These are phyloP conservation scores for Ambastaia sidthimunki DNA, from an alignment of 2,797 vertebrate species.

Conservation along the genomic window DNA sequence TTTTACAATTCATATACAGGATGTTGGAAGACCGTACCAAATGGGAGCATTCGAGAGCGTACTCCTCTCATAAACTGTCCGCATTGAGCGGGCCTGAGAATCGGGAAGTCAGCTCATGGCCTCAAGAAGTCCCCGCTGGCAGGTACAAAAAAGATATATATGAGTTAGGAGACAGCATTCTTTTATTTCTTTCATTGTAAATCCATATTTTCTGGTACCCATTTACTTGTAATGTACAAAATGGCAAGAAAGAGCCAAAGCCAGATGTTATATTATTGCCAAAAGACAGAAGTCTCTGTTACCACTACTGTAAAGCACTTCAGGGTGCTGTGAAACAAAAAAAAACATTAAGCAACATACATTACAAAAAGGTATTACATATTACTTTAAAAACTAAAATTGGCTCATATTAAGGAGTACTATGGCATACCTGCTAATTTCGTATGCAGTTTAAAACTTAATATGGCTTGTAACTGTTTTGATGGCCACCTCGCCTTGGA, in stretches of 20 bases:
- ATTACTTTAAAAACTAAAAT: slow-evolving; percentile 59
- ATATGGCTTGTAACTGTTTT: slow-evolving; percentile 99
- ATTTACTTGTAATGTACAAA: slow-evolving; percentile 99
- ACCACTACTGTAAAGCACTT: slow-evolving; percentile 96
- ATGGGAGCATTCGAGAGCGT: slow-evolving; percentile 99
- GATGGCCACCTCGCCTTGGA: slow-evolving; percentile 94
- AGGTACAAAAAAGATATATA: slow-evolving; percentile 99
- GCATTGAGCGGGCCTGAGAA: slow-evolving; percentile 99
- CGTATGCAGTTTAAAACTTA: slow-evolving; percentile 87
- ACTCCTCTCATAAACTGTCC: slow-evolving; percentile 99
- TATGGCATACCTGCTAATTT: slow-evolving; percentile 87
- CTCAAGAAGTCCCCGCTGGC: slow-evolving; percentile 99
- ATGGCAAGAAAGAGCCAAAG: slow-evolving; percentile 92
- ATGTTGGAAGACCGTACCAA: slow-evolving; percentile 99
- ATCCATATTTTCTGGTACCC: slow-evolving; percentile 98
- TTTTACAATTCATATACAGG: slow-evolving; percentile 99
- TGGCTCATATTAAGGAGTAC: slow-evolving; percentile 52
- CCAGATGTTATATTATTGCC: slow-evolving; percentile 90
- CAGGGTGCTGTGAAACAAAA: slow-evolving; percentile 94
- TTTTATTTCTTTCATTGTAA: slow-evolving; percentile 89
- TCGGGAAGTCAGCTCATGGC: slow-evolving; percentile 99
- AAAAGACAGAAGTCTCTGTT: slow-evolving; percentile 86
- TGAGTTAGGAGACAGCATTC: slow-evolving; percentile 99
- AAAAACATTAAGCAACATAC: slow-evolving; percentile 83
- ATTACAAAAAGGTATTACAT: slow-evolving; percentile 82